Evolutionary conservation across 1,140 invertebrate genomes (phyloP), one percentile per base, ranked within the genome.

Genomic region (Anthonomus grandis): DNA sequence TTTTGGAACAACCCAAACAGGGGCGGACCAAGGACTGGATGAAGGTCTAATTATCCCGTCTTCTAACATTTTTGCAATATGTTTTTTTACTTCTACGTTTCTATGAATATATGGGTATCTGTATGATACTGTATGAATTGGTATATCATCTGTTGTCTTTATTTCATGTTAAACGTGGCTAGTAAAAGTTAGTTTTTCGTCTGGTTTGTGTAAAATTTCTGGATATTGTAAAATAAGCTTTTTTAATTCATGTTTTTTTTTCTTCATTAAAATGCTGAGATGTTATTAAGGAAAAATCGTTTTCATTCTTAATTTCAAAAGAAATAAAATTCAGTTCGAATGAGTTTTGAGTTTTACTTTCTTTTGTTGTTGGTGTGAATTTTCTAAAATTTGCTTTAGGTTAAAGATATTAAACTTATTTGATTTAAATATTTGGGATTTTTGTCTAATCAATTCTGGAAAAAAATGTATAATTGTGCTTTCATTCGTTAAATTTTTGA

Each of bases 41-140:
- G 64, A 68, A 24, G 62, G 62, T 34, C 54, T 47, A 42, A 75
- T 75, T 18, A 76, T 72, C 13, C 62, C 62, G 51, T 74, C 54
- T 12, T 67, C 31, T 47, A 74, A 52, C 70, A 75, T 72, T 64
- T 74, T 66, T 3, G 67, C n/a, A 18, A 74, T 65, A 58, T 74
- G 72, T 15, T 55, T 67, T 45, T 70, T 60, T 6, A 75, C 65
- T 67, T 76, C 73, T 23, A 68, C 39, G n/a, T n/a, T n/a, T 63
- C 70, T 60, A 27, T 74, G 70, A n/a, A 69, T 45, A 58, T 70
- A 45, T 1, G 70, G 70, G 27, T 62, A 70, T 19, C 69, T 38
- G 60, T 73, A 72, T 9, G 54, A 51, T 64, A 67, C 67, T 3
- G 65, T 41, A 44, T 41, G 41, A 19, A 69, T 65, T 36, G 66